Conservation (phyloP, 2,888 invertebrate species). For the Cosmopolites sordidus region DNA sequence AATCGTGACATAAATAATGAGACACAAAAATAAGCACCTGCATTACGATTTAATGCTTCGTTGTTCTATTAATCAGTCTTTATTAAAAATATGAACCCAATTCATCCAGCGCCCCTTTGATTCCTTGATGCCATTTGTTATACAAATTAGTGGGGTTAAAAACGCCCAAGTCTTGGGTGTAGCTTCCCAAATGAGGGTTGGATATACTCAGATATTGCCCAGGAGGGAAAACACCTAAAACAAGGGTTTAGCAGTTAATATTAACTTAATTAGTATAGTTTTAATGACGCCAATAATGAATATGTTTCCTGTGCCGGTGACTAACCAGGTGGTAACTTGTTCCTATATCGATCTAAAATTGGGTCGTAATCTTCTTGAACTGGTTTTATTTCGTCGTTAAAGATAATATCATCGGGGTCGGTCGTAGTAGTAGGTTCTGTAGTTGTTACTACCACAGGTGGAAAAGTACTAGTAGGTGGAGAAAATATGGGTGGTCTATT, state of each 20-base stretch:
- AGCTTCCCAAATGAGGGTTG: constrained; percentile 30
- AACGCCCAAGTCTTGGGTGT: constrained; percentile 26
- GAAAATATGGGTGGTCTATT: constrained; percentile 11
- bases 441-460: constrained; percentile 1
- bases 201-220: constrained; percentile 32
- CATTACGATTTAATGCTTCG: neutral
- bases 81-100: constrained; percentile 15
- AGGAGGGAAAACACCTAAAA: constrained; percentile 29
- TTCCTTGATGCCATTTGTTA: constrained; percentile 18
- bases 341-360: constrained; percentile 26
- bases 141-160: constrained; percentile 28
- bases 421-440: constrained; percentile 15
- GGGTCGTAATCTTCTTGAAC: constrained; percentile 38
- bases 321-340: constrained; percentile 29
- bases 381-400: constrained; percentile 38
- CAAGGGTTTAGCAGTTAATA: constrained; percentile 8
- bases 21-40: neutral
- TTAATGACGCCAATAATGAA: neutral
- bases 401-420: constrained; percentile 38
- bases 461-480: constrained; percentile 2
- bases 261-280: neutral
- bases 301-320: constrained; percentile 1
- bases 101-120: constrained; percentile 15
- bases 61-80: neutral
- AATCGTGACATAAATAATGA: too few species aligned